Evolutionary conservation across 2,888 invertebrate species (phyloP).

Genomic region (Venustoraphidia nigricollis): DNA sequence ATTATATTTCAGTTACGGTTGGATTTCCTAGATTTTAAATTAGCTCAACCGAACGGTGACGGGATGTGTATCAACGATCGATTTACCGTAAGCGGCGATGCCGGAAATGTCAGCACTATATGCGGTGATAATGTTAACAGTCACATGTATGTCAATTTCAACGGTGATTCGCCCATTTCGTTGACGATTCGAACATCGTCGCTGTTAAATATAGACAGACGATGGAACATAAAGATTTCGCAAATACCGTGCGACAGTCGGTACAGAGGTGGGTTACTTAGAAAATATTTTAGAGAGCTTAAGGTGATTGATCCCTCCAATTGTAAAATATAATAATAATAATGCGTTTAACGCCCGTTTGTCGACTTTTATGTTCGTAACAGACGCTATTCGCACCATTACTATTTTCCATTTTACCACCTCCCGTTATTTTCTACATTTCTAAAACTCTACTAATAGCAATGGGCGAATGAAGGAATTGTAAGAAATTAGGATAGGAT

Average conservation of each 20-base stretch:
- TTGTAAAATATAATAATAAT: too few relatives aligned
- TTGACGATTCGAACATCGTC: conserved; percentile 49
- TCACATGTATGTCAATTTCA: conserved; percentile 61
- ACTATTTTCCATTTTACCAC: too few relatives aligned
- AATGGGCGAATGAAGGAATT: too few relatives aligned
- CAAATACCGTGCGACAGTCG: conserved; percentile 60
- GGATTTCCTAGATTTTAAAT: conserved; percentile 56
- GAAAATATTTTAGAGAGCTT: too few relatives aligned
- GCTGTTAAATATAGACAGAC: conserved; percentile 41
- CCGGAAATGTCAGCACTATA: conserved; percentile 53
- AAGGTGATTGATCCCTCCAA: too few relatives aligned
- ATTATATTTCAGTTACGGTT: conserved; percentile 46
- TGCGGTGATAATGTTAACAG: conserved; percentile 74
- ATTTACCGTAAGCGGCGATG: conserved; percentile 52
- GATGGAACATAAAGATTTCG: conserved; percentile 59
- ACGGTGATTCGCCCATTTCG: conserved; percentile 47
- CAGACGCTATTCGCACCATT: too few relatives aligned
- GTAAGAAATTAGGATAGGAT: too few relatives aligned
- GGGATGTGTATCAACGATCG: conserved; percentile 57
- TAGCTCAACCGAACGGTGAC: conserved; percentile 58
- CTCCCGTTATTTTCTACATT: too few relatives aligned
- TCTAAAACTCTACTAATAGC: too few relatives aligned
- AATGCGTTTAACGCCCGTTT: too few relatives aligned
- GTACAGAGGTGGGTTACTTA: conserved; percentile 34
- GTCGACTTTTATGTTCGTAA: too few relatives aligned